Evolutionary conservation across 1,140 invertebrate genomes (phyloP).

Genomic region (Musca vetustissima): DNA sequence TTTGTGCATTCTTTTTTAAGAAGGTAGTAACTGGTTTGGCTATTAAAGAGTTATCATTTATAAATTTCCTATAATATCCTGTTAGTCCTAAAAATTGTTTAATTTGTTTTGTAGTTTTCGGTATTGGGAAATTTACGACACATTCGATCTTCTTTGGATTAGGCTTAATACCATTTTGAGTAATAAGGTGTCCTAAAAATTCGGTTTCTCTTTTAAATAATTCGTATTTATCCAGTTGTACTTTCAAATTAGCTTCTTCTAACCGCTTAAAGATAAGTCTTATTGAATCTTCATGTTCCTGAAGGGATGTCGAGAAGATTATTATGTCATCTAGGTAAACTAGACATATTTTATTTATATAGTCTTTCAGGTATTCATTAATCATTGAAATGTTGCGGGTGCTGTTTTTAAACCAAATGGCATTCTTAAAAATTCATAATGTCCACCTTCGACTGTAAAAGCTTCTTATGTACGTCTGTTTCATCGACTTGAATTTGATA

Average conservation of each 20-base stretch:
- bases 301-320: too few relatives aligned
- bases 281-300: too few relatives aligned
- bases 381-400: conserved; percentile 56
- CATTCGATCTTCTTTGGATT: background rate
- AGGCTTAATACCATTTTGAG: background rate
- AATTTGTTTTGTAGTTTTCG: background rate
- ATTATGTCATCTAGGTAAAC: too few relatives aligned
- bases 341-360: too few relatives aligned
- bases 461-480: conserved; percentile 55
- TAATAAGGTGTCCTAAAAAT: too few relatives aligned
- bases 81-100: background rate
- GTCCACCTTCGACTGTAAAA: conserved; percentile 50
- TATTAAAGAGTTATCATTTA: background rate
- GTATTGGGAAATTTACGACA: background rate
- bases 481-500: conserved; percentile 58
- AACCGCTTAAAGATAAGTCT: too few relatives aligned
- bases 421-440: conserved; percentile 54
- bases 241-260: too few relatives aligned
- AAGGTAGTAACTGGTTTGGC: background rate
- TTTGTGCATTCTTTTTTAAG: too few relatives aligned
- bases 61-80: background rate
- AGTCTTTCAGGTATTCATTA: conserved; percentile 36
- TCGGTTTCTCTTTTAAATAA: too few relatives aligned
- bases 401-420: conserved; percentile 56
- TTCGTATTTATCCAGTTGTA: too few relatives aligned